Evolutionary conservation across 2,113 vertebrate genomes (phyloP).

Genomic region (Boulengerochromis microlepis): DNA sequence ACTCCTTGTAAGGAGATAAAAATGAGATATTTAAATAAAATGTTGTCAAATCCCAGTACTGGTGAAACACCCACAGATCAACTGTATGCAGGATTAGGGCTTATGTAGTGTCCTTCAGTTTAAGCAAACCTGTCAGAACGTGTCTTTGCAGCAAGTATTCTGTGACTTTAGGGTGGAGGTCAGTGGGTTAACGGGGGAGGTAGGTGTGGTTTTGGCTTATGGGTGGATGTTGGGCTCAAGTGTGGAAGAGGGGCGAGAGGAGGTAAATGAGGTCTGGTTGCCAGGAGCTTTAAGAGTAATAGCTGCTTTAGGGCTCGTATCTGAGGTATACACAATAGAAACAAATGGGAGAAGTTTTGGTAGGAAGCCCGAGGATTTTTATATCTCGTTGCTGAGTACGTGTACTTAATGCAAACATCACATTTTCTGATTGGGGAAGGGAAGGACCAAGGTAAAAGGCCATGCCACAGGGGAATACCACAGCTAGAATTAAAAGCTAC

Average conservation of each 20-base stretch:
- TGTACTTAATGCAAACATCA: not conserved
- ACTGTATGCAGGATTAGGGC: not conserved
- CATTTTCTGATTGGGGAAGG: not conserved
- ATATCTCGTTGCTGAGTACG: not conserved
- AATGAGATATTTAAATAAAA: not conserved
- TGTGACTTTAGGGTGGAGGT: constrained; percentile 38
- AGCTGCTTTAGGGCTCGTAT: constrained; percentile 27
- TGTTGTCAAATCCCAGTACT: not conserved
- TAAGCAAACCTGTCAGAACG: not conserved
- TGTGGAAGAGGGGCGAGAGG: not conserved
- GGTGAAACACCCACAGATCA: not conserved
- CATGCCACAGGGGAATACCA: constrained; percentile 16
- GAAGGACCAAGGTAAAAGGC: not conserved
- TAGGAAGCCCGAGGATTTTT: constrained; percentile 52
- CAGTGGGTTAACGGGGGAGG: constrained; percentile 40
- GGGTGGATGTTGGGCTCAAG: not conserved
- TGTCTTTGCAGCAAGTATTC: constrained; percentile 8
- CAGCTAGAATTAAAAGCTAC: constrained; percentile 29
- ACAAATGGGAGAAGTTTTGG: not conserved
- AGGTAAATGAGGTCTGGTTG: constrained; percentile 1
- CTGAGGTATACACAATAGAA: constrained; percentile 38
- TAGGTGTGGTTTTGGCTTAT: constrained; percentile 42
- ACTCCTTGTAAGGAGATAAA: not conserved
- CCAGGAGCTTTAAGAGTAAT: constrained; percentile 20
- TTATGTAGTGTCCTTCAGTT: not conserved